phyloP scores from a whole-genome alignment of 2,113 vertebrate species.

The Bambusicola thoracicus region DNA sequence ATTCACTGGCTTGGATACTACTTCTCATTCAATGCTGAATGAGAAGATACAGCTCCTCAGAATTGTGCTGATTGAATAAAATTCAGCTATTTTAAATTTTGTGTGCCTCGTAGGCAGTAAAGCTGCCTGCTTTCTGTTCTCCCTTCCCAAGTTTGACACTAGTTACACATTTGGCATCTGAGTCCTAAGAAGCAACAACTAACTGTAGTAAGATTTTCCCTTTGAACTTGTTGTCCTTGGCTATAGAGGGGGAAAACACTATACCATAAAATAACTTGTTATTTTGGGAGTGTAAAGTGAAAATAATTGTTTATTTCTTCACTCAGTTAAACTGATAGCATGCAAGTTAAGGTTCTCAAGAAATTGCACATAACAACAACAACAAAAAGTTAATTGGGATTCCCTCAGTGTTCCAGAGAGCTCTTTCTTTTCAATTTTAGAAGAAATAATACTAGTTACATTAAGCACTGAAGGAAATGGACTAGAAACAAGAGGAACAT shows the following conservation, averaged over 20 bases:
- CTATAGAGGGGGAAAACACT: neutral
- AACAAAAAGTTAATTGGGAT: neutral
- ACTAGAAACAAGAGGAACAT: neutral
- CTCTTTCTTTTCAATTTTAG: neutral
- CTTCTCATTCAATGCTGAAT: neutral
- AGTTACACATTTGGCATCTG: neutral
- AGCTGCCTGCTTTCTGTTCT: neutral
- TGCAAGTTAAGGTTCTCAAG: neutral
- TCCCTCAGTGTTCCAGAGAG: neutral
- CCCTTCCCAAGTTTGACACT: neutral
- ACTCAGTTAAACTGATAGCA: neutral
- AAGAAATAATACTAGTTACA: neutral
- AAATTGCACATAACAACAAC: neutral
- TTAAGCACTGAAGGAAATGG: neutral
- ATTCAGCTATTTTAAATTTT: neutral
- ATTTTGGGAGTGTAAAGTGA: neutral
- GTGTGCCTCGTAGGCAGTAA: neutral
- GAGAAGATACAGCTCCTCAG: neutral
- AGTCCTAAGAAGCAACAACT: neutral
- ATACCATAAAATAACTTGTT: neutral
- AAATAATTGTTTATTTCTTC: neutral
- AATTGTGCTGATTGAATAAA: neutral
- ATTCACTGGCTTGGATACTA: neutral
- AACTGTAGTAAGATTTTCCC: neutral
- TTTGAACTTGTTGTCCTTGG: neutral